Conservation (phyloP, 2,888 invertebrate species). For the Taphrorychus bicolor region DNA sequence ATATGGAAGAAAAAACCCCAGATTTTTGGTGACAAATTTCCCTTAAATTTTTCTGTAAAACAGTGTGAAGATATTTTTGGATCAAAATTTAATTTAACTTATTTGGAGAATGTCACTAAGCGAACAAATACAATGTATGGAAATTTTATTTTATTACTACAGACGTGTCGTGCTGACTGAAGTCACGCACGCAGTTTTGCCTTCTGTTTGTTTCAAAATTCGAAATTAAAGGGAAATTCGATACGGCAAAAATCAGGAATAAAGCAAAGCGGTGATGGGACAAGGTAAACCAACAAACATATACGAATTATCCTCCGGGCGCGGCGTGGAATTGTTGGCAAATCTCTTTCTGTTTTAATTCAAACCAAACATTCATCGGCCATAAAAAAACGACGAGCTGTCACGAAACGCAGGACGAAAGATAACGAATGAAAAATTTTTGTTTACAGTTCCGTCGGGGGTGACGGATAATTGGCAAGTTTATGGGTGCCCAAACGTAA, state of each 20-base stretch:
- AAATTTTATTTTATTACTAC: too few relatives aligned
- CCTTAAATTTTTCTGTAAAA: constrained; percentile 77
- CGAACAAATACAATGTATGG: constrained; percentile 85
- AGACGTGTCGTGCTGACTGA: too few relatives aligned
- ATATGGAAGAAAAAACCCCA: constrained; percentile 65
- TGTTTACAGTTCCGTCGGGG: constrained; percentile 1
- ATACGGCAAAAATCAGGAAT: background rate
- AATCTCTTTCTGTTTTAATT: constrained; percentile 9
- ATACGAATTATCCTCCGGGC: background rate
- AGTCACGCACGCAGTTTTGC: too few relatives aligned
- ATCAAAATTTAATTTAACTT: constrained; percentile 68
- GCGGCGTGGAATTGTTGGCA: background rate
- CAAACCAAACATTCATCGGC: constrained; percentile 8
- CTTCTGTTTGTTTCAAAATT: too few relatives aligned
- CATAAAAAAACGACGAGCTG: constrained; percentile 6
- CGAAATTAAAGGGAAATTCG: too few relatives aligned
- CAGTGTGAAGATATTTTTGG: constrained; percentile 89
- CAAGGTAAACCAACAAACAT: background rate
- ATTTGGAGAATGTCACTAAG: constrained; percentile 68
- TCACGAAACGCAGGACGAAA: constrained; percentile 6
- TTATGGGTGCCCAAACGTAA: constrained; percentile 45
- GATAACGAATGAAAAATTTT: constrained; percentile 15
- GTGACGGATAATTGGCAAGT: constrained; percentile 46
- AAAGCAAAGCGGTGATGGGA: background rate
- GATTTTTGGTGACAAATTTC: constrained; percentile 78